phyloP scores from a whole-genome alignment of 2,888 invertebrate genomes.

The Oxyteleia sp. region DNA sequence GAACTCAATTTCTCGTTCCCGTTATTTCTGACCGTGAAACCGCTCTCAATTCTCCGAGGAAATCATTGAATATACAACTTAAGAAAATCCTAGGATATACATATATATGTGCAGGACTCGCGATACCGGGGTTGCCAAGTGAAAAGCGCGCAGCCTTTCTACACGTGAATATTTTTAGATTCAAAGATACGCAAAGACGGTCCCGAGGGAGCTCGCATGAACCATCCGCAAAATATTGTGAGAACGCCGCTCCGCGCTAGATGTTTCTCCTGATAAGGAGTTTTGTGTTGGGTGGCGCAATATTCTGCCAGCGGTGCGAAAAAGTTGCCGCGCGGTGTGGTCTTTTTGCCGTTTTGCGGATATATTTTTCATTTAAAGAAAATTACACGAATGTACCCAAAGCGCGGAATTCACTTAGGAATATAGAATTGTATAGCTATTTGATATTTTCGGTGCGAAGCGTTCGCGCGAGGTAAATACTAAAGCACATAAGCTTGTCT shows the following conservation, averaged over 20 bases:
- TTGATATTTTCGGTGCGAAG: conserved; percentile 47
- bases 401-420: conserved; percentile 53
- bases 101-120: too few species aligned
- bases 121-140: conserved; percentile 53
- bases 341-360: background rate
- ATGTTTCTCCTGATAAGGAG: conserved; percentile 39
- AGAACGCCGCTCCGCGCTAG: conserved; percentile 10
- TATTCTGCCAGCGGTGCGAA: conserved; percentile 3
- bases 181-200: conserved; percentile 82
- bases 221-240: conserved; percentile 38
- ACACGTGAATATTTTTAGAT: conserved; percentile 86
- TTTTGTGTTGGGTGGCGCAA: conserved; percentile 7
- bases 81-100: conserved; percentile 87
- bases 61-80: conserved; percentile 93
- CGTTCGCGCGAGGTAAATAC: conserved; percentile 54
- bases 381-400: conserved; percentile 30
- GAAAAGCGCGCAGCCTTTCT: conserved; percentile 78
- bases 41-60: conserved; percentile 90
- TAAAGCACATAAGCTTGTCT: conserved; percentile 67
- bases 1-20: conserved; percentile 62
- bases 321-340: background rate
- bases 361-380: conserved; percentile 49
- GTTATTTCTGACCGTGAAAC: conserved; percentile 53
- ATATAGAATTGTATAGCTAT: conserved; percentile 46
- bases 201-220: conserved; percentile 78